Evolutionary conservation across 2,797 vertebrate genomes (phyloP), one percentile per base, ranked within the genome.

Genomic region (Spinibarbus caldwelli): DNA sequence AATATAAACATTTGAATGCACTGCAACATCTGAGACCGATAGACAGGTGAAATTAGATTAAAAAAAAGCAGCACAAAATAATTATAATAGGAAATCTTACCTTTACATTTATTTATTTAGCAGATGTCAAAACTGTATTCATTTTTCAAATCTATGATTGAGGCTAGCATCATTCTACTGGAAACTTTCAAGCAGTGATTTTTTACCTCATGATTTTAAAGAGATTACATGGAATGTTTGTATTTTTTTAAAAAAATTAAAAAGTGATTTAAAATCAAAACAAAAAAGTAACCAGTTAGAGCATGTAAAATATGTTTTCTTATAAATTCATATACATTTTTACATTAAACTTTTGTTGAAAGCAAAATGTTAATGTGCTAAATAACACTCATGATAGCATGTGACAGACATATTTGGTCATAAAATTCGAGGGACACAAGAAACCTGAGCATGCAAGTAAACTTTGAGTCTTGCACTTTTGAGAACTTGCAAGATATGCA

Each of bases 361-460:
- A n/a, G n/a, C n/a, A n/a, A n/a, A n/a, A n/a, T n/a, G n/a, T n/a
- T n/a, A 29, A 82, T 12, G 29, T 83, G 26, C 21, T 43, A 68
- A 83, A 14, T 54, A n/a, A 64, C 1, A 4, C 31, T 67, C 41
- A 57, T n/a, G 52, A 54, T 71, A 21, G 38, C 87, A 86, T 66
- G 85, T 80, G 82, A 85, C 78, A 66, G 47, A 86, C 59, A 59
- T 71, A 76, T 54, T 66, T 49, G 64, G 43, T 67, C 71, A 84
- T 88, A 88, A 84, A 86, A 66, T n/a, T 23, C 34, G n/a, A 67
- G 36, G 15, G 66, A 23, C 64, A 43, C 2, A 31, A 34, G 8
- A 67, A 57, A 43, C 70, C 38, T 72, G 52, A 72, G 8, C 49
- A n/a, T 3, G 26, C 75, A 19, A 15, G 57, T 73, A 80, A 84